phyloP scores from a whole-genome alignment of 2,888 invertebrate species.

The Odontocolon sp. region DNA sequence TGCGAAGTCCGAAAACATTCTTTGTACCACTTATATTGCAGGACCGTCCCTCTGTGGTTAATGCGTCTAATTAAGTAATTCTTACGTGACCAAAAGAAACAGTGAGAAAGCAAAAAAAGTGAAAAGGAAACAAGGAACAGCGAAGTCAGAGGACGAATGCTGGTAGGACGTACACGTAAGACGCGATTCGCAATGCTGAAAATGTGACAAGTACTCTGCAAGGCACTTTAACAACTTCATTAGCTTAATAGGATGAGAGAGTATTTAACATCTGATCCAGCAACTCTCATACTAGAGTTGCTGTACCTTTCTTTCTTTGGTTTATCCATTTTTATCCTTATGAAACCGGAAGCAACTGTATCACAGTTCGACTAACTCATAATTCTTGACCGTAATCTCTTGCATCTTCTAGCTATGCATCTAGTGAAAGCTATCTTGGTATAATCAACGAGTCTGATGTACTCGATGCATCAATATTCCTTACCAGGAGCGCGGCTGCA shows the following conservation, averaged over 20 bases:
- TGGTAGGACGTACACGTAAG: background rate
- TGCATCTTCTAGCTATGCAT: too few species aligned
- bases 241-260: background rate
- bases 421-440: too few species aligned
- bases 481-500: constrained; percentile 20
- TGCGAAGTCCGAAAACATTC: constrained; percentile 2
- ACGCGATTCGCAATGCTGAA: constrained; percentile 21
- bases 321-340: too few species aligned
- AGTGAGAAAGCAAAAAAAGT: background rate
- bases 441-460: too few species aligned
- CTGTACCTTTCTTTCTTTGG: too few species aligned
- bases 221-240: constrained; percentile 24
- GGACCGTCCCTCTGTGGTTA: constrained; percentile 4
- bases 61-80: constrained; percentile 55
- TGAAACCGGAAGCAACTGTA: too few species aligned
- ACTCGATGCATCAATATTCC: background rate
- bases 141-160: constrained; percentile 2
- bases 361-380: too few species aligned
- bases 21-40: background rate
- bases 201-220: constrained; percentile 6
- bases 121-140: background rate
- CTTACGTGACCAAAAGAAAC: background rate
- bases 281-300: too few species aligned
- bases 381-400: too few species aligned
- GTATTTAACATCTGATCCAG: too few species aligned